Evolutionary conservation across 2,888 invertebrate species (phyloP).

Genomic region (Philereme transversata): DNA sequence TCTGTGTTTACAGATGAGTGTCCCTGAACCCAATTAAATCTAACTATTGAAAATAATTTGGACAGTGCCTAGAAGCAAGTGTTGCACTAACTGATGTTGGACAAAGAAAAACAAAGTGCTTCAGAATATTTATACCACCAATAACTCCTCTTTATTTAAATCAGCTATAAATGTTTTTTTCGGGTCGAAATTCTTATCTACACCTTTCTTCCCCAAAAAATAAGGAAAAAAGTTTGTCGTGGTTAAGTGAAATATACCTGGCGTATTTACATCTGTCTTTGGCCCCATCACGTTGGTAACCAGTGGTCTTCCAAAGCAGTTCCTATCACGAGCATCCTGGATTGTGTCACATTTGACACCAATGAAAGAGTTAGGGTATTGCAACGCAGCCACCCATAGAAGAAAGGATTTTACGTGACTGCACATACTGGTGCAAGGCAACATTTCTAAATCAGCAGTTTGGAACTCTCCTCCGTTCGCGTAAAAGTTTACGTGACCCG

Average conservation of each 20-base stretch:
- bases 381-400: slow-evolving; percentile 41
- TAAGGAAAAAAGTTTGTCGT: slow-evolving; percentile 47
- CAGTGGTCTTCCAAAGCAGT: slow-evolving; percentile 43
- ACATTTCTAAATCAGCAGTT: slow-evolving; percentile 23
- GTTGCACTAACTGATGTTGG: no score
- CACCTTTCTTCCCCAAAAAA: slow-evolving; percentile 48
- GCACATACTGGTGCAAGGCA: slow-evolving; percentile 39
- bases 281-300: slow-evolving; percentile 38
- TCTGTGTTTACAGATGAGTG: no score
- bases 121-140: slow-evolving; percentile 12
- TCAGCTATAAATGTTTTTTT: neutral
- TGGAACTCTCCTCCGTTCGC: slow-evolving; percentile 50
- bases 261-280: slow-evolving; percentile 42
- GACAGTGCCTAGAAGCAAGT: no score
- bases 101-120: no score
- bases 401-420: slow-evolving; percentile 38
- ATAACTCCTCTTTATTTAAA: slow-evolving; percentile 22
- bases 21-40: no score
- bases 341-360: slow-evolving; percentile 45
- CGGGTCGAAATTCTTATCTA: slow-evolving; percentile 43
- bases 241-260: slow-evolving; percentile 50
- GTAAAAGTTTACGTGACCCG: slow-evolving; percentile 47
- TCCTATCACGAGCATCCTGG: slow-evolving; percentile 41
- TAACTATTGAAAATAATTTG: no score
- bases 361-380: slow-evolving; percentile 40